These are phyloP conservation scores for Pristionchus fissidentatus DNA, from an alignment of 2,888 invertebrate genomes.

Conservation along the genomic window DNA sequence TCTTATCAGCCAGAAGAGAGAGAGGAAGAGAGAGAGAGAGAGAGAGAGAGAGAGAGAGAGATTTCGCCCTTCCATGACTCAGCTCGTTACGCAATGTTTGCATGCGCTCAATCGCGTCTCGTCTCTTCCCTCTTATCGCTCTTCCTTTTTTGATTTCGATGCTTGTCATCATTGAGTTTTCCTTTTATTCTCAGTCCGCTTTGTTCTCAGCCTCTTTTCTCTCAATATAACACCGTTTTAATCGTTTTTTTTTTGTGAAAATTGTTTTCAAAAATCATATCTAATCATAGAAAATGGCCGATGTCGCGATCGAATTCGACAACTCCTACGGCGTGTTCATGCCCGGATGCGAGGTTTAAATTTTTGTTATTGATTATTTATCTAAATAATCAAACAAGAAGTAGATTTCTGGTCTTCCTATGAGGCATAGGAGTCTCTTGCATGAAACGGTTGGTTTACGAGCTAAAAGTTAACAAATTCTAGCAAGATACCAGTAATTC, in stretches of 20 bases:
- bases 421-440: too few relatives aligned
- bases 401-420: too few relatives aligned
- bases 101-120: background rate
- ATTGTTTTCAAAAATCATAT: too few relatives aligned
- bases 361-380: too few relatives aligned
- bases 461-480: too few relatives aligned
- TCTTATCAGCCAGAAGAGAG: too few relatives aligned
- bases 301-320: conserved; percentile 41
- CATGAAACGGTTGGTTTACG: too few relatives aligned
- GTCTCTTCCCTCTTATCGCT: background rate
- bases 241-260: background rate
- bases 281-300: conserved; percentile 8
- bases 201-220: background rate
- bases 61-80: conserved; percentile 5
- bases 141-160: conserved; percentile 1
- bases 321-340: conserved; percentile 46
- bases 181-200: background rate
- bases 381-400: background rate
- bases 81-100: conserved; percentile 25
- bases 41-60: too few relatives aligned
- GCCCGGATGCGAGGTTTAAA: conserved; percentile 43
- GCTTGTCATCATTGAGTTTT: background rate
- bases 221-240: background rate
- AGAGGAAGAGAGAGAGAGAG: too few relatives aligned
- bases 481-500: too few relatives aligned